Percentiles rank a stretch among this genome's conserved stretches.
phyloP scores from a whole-genome alignment of 1,140 invertebrate species.

The Euura saliciscinereae region DNA sequence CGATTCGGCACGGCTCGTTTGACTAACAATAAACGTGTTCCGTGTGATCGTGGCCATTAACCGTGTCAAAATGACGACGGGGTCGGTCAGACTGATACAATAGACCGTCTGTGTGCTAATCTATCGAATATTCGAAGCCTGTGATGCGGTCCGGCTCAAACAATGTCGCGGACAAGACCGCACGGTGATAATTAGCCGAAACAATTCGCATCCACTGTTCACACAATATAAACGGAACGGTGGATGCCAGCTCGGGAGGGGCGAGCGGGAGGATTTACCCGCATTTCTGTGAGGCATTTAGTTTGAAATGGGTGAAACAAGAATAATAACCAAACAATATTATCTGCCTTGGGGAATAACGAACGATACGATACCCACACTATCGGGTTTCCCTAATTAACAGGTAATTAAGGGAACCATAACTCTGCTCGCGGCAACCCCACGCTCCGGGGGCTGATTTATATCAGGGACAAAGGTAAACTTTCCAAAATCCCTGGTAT shows the following conservation, averaged over 20 bases:
- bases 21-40: too few species aligned
- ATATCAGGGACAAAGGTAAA: background rate
- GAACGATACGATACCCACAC: background rate
- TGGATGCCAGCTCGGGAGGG: background rate
- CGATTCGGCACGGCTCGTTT: too few species aligned
- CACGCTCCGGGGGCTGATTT: background rate
- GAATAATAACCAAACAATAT: slow-evolving; percentile 7
- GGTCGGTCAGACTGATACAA: too few species aligned
- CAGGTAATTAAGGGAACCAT: slow-evolving; percentile 5
- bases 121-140: background rate
- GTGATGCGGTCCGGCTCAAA: background rate
- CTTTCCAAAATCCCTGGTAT: background rate
- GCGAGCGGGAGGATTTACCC: background rate
- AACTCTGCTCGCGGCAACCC: background rate
- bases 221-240: background rate
- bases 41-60: too few species aligned
- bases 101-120: background rate
- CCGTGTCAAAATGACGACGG: too few species aligned
- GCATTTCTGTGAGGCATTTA: background rate
- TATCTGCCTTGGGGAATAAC: background rate
- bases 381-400: slow-evolving; percentile 7
- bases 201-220: background rate
- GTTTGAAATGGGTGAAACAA: slow-evolving; percentile 4
- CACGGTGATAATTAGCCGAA: background rate
- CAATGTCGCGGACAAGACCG: too few species aligned